These are phyloP conservation scores for Crotophaga sulcirostris DNA, from an alignment of 2,113 vertebrate genomes.

Conservation along the genomic window DNA sequence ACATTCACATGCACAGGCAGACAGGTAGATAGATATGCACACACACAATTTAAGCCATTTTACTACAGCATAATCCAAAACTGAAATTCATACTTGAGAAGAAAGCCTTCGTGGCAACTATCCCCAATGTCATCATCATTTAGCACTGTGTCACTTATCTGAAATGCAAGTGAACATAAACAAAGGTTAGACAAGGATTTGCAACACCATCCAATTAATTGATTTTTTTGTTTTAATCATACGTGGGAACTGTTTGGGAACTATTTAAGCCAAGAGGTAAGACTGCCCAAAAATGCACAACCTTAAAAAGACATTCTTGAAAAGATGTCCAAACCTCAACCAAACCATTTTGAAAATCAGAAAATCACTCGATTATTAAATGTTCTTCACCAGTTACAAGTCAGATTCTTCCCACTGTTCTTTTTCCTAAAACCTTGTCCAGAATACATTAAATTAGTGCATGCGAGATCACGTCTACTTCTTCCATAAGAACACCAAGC, in stretches of 20 bases:
- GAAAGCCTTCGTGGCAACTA: conserved; percentile 94
- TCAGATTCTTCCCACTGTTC: not conserved
- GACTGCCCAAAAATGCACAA: not conserved
- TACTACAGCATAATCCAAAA: conserved; percentile 18
- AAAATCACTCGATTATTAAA: not conserved
- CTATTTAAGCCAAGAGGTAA: not conserved
- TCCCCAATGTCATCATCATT: conserved; percentile 98
- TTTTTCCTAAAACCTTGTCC: not conserved
- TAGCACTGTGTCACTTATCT: conserved; percentile 91
- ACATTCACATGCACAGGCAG: not conserved
- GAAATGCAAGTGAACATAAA: conserved; percentile 48
- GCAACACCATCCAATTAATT: not conserved
- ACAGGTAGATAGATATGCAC: not conserved
- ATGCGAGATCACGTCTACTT: not conserved
- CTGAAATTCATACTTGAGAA: conserved; percentile 89
- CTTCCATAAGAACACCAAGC: not conserved
- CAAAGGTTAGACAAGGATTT: not conserved
- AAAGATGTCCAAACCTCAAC: not conserved
- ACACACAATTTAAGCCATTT: not conserved
- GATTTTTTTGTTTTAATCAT: not conserved
- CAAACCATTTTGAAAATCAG: not conserved
- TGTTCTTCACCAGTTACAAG: not conserved
- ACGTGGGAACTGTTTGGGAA: not conserved
- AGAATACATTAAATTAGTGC: not conserved
- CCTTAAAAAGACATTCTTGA: too few species aligned